Percentiles rank a stretch among this genome's conserved stretches.
These are phyloP conservation scores for Tiliacea aurago DNA, from an alignment of 2,888 invertebrate species.

Conservation along the genomic window DNA sequence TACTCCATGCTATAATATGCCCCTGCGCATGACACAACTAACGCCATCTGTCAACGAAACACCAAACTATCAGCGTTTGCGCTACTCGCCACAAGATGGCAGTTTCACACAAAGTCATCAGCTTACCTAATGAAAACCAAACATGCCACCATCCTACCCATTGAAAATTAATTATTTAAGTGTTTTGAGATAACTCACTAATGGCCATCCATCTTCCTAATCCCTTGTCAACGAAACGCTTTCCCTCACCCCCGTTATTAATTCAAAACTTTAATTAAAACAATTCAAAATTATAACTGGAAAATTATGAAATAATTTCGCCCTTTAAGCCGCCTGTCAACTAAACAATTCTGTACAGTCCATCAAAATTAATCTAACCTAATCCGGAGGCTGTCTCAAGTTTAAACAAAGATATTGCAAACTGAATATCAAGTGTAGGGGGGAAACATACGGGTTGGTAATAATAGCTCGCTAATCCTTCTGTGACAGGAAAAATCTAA, in stretches of 20 bases:
- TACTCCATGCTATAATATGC: constrained; percentile 44
- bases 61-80: constrained; percentile 52
- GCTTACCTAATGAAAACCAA: constrained; percentile 10
- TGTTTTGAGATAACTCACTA: constrained; percentile 63
- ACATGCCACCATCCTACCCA: constrained; percentile 24
- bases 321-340: constrained; percentile 85
- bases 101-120: constrained; percentile 14
- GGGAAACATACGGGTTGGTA: constrained; percentile 26
- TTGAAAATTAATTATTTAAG: constrained; percentile 61
- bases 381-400: constrained; percentile 85
- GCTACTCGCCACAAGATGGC: constrained; percentile 78
- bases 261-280: constrained; percentile 87
- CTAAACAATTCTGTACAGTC: constrained; percentile 88
- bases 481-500: not conserved
- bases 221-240: constrained; percentile 76
- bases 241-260: constrained; percentile 76
- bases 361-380: constrained; percentile 90
- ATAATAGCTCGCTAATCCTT: constrained; percentile 2
- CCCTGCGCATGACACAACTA: constrained; percentile 74
- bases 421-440: constrained; percentile 82
- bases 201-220: constrained; percentile 74
- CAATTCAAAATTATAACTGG: constrained; percentile 82
- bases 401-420: constrained; percentile 89
- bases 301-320: constrained; percentile 86
- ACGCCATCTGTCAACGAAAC: constrained; percentile 75